These are phyloP conservation scores for Pseudococcus longispinus DNA, from an alignment of 2,888 invertebrate genomes.

Conservation along the genomic window DNA sequence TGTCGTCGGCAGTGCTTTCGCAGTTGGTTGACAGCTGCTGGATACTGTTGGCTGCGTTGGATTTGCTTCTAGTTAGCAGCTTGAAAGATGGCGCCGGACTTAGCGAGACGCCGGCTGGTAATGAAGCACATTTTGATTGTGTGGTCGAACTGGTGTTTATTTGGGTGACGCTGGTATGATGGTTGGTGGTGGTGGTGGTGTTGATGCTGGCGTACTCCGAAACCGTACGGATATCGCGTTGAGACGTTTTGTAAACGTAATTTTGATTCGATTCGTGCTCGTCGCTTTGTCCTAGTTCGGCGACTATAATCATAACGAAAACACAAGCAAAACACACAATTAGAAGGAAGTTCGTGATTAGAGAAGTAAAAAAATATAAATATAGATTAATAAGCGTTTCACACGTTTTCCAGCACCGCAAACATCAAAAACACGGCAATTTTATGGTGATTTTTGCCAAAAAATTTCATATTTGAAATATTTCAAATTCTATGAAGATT, in stretches of 20 bases:
- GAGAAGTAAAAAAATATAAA: not conserved
- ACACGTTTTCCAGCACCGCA: not conserved
- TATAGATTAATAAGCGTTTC: not conserved
- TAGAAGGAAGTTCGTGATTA: not conserved
- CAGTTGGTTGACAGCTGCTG: constrained; percentile 66
- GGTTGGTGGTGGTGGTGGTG: not conserved
- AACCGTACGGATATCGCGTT: not conserved
- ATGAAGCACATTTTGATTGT: constrained; percentile 62
- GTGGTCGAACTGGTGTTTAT: constrained; percentile 30
- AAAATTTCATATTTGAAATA: not conserved
- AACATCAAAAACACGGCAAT: not conserved
- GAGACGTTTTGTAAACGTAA: constrained; percentile 24
- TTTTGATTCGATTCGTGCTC: constrained; percentile 49
- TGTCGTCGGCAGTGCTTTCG: constrained; percentile 60
- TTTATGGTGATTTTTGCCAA: not conserved
- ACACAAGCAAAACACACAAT: not conserved
- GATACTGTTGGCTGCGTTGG: constrained; percentile 63
- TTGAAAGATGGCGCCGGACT: constrained; percentile 66
- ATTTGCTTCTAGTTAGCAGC: constrained; percentile 64
- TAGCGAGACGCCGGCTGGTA: constrained; percentile 70
- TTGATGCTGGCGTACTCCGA: not conserved
- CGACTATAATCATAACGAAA: constrained; percentile 27
- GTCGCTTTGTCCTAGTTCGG: constrained; percentile 50
- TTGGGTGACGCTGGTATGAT: constrained; percentile 53
- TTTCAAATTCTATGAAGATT: too few relatives aligned